Conservation (phyloP, 1,140 invertebrate species). For the Drosophila sturtevanti region DNA sequence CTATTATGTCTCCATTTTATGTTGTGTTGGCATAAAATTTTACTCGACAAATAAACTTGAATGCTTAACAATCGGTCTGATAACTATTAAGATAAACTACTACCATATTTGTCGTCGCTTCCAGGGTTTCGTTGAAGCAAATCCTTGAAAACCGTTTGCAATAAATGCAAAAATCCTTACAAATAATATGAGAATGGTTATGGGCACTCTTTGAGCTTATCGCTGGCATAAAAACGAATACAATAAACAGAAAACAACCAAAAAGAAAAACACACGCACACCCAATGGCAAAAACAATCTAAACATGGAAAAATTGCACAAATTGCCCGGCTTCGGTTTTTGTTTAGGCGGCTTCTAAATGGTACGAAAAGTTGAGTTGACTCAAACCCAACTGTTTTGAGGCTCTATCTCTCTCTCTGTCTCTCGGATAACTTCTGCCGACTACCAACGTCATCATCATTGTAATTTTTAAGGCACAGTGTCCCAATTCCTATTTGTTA, state of each 20-base stretch:
- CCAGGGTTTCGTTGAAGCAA: conserved; percentile 34
- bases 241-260: conserved; percentile 33
- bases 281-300: conserved; percentile 63
- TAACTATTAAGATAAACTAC: conserved; percentile 78
- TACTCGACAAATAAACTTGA: conserved; percentile 61
- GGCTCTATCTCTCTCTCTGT: conserved; percentile 17
- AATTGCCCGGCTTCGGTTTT: conserved; percentile 69
- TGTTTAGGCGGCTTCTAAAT: conserved; percentile 51
- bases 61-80: conserved; percentile 59
- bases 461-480: not conserved
- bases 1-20: conserved; percentile 67
- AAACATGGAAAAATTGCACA: conserved; percentile 78
- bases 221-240: conserved; percentile 71
- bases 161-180: conserved; percentile 80
- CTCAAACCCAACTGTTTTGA: conserved; percentile 27
- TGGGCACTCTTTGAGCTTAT: conserved; percentile 73
- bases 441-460: conserved; percentile 45
- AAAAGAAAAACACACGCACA: conserved; percentile 32
- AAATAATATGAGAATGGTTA: conserved; percentile 79
- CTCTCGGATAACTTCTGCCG: conserved; percentile 24
- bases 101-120: conserved; percentile 53
- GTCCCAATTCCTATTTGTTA: not conserved
- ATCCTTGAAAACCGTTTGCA: conserved; percentile 74
- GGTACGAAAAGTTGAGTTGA: conserved; percentile 31
- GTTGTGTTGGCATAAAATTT: conserved; percentile 63